Conservation (phyloP, 2,113 vertebrate genomes). For the Rhea americana region DNA sequence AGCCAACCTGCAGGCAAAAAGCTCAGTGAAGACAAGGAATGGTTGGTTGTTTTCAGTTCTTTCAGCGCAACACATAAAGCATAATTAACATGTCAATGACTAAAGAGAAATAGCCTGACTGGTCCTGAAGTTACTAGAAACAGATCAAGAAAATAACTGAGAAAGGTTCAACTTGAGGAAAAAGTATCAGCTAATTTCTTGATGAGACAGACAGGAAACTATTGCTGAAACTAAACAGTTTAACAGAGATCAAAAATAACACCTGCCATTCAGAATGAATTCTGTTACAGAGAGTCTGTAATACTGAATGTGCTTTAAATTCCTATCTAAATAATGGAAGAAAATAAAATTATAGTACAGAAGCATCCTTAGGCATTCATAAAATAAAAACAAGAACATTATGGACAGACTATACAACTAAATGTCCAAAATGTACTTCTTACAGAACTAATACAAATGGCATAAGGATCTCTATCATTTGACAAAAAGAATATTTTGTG, state of each 20-base stretch:
- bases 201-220: not conserved
- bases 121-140: not conserved
- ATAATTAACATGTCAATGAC: not conserved
- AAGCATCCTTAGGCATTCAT: not conserved
- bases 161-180: not conserved
- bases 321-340: not conserved
- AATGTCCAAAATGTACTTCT: not conserved
- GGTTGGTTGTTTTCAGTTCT: not conserved
- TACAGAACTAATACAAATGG: not conserved
- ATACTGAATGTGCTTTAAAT: not conserved
- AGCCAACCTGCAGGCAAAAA: not conserved
- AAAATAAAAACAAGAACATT: not conserved
- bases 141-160: not conserved
- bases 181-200: not conserved
- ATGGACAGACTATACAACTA: not conserved
- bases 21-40: not conserved
- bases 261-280: not conserved
- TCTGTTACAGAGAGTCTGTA: not conserved
- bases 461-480: not conserved
- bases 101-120: not conserved
- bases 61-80: not conserved
- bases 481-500: not conserved
- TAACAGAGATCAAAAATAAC: not conserved
- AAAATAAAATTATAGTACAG: not conserved
- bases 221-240: not conserved